phyloP scores from a whole-genome alignment of 2,888 invertebrate genomes.

The Formica aserva region DNA sequence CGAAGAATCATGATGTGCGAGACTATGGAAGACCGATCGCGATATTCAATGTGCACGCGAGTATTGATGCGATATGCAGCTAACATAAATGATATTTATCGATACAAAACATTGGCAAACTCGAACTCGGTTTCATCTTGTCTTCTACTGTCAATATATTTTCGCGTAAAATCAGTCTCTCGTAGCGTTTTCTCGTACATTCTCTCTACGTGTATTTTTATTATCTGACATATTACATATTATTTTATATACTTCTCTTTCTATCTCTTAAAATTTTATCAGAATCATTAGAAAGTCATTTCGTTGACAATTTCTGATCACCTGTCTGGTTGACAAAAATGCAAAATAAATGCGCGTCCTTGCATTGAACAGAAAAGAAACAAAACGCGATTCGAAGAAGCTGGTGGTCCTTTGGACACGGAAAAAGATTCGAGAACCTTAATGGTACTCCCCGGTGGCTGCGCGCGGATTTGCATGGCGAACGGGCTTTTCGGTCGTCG shows the following conservation, averaged over 20 bases:
- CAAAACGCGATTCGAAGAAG: constrained; percentile 39
- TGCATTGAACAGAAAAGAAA: constrained; percentile 30
- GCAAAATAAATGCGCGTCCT: constrained; percentile 7
- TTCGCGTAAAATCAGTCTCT: not conserved
- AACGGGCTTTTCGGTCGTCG: constrained; percentile 72
- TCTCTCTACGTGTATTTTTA: constrained; percentile 6
- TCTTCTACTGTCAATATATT: constrained; percentile 2
- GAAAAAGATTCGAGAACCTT: constrained; percentile 56
- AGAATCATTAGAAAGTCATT: not conserved
- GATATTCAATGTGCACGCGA: constrained; percentile 23
- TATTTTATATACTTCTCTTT: not conserved
- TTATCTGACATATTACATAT: not conserved
- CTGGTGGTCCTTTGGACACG: not conserved
- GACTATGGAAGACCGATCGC: constrained; percentile 14
- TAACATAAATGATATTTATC: constrained; percentile 42
- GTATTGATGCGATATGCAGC: constrained; percentile 27
- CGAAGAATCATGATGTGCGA: constrained; percentile 33
- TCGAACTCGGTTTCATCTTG: not conserved
- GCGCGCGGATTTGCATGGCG: constrained; percentile 73
- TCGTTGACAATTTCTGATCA: not conserved
- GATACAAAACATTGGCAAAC: not conserved
- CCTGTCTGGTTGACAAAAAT: not conserved
- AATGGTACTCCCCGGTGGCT: constrained; percentile 67
- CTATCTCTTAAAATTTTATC: not conserved
- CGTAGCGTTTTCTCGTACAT: not conserved